A percentile compares a stretch with the other conserved stretches of the same genome.
Conservation (phyloP, 2,888 invertebrate genomes). For the Epiperipatus broadwayi region DNA sequence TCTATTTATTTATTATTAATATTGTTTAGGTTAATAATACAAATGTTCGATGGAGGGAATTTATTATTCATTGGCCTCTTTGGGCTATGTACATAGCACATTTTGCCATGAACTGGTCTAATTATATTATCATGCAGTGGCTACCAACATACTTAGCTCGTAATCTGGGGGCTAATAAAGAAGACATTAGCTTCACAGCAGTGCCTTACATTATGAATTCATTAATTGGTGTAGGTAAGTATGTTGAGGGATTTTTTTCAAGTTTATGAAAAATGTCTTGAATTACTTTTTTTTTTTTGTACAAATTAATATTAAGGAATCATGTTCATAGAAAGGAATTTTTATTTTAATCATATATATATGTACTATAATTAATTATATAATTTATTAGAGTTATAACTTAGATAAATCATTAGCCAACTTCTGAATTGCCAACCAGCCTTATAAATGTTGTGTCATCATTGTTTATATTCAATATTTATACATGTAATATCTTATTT, state of each 20-base stretch:
- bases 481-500: too few species aligned
- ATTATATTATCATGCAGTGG: constrained; percentile 61
- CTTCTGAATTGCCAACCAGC: too few species aligned
- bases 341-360: too few species aligned
- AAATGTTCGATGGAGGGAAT: constrained; percentile 42
- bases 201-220: constrained; percentile 54
- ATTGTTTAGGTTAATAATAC: constrained; percentile 34
- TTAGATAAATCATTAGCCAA: too few species aligned
- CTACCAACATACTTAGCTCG: constrained; percentile 48
- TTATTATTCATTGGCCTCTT: constrained; percentile 44
- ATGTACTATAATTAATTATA: too few species aligned
- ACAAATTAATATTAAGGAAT: too few species aligned
- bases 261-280: neutral
- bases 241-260: neutral
- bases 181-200: constrained; percentile 49
- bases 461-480: too few species aligned
- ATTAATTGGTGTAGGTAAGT: constrained; percentile 43
- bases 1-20: too few species aligned
- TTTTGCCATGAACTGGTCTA: constrained; percentile 60
- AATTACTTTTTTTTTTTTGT: constrained; percentile 4
- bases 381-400: too few species aligned
- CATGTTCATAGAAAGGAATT: too few species aligned
- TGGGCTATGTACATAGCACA: constrained; percentile 55
- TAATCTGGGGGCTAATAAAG: constrained; percentile 43
- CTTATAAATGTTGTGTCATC: too few species aligned